Base-by-base conservation (phyloP, 2,797 vertebrate species). In the Micromesistius poutassou region DNA sequence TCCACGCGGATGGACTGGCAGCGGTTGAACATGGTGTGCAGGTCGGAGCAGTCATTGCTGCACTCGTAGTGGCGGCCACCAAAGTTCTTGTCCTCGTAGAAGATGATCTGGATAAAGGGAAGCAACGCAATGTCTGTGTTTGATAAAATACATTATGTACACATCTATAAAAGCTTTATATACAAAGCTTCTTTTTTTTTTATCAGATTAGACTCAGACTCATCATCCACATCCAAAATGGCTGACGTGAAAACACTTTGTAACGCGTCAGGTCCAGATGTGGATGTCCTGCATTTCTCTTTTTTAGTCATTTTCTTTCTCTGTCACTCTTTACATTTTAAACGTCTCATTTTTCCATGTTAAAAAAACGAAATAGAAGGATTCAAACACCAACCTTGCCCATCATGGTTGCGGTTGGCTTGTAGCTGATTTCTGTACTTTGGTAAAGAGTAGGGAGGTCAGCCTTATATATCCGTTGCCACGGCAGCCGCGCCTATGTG, bases 321-420 rank as follows among this genome's bases (percentile, higher is more conserved):
- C 13, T 42, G 4, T 68, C 25, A 25, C 55, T 62, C 55, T 62
- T 62, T 62, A 68, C 62, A 62, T 62, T 62, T 62, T 7, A 6
- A n/a, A 55, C 6, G 22, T 62, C 5, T 62, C 1, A 7, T 25
- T 25, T 62, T 62, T 22, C 4, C 7, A 62, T 62, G n/a, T 68
- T 10, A 68, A 25, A 68, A 25, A 25, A 62, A 62, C 46, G 22
- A 62, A 28, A 80, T 74, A 14, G 71, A 71, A 12, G n/a, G 30
- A 12, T 31, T 0, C 28, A 30, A 42, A 77, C 68, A 90, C 90
- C 40, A 78, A 93, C 92, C 92, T 94, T 93, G 73, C 91, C 92
- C 92, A 92, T 93, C 5, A 36, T 89, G 81, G 75, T 76, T 79
- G 79, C 76, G 62, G 19, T 68, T 68, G 25, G 42, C 9, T 62